These are phyloP conservation scores for Desoria tigrina DNA, from an alignment of 2,888 invertebrate species.

Conservation along the genomic window DNA sequence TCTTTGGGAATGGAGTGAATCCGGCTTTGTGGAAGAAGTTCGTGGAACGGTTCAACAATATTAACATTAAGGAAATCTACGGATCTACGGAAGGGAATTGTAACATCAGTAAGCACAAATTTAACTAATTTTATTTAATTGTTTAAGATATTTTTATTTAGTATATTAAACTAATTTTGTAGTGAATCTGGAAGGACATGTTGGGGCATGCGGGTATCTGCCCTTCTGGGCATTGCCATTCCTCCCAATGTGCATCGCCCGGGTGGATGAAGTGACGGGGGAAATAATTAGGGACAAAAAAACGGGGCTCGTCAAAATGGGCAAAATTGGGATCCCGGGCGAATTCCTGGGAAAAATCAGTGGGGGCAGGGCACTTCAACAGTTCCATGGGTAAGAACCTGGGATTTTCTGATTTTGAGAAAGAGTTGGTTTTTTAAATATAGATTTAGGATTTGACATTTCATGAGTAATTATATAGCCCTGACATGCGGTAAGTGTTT, in stretches of 20 bases:
- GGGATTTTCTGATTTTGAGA: too few species aligned
- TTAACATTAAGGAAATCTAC: constrained; percentile 86
- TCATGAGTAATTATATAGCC: too few species aligned
- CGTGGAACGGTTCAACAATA: constrained; percentile 79
- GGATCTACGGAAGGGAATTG: constrained; percentile 98
- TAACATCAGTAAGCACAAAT: constrained; percentile 60
- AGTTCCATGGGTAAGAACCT: constrained; percentile 93
- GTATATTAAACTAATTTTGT: constrained; percentile 41
- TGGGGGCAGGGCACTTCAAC: constrained; percentile 84
- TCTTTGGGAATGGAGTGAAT: constrained; percentile 84
- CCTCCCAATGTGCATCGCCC: constrained; percentile 91
- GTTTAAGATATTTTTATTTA: too few species aligned
- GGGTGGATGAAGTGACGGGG: constrained; percentile 79
- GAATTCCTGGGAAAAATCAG: constrained; percentile 95
- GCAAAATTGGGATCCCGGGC: constrained; percentile 73
- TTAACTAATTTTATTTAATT: too few species aligned
- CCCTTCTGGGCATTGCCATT: constrained; percentile 81
- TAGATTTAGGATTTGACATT: too few species aligned
- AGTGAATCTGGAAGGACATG: constrained; percentile 89
- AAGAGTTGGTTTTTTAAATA: too few species aligned
- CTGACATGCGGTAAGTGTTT: too few species aligned
- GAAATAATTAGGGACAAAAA: constrained; percentile 80
- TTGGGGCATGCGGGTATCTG: constrained; percentile 92
- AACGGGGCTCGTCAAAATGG: constrained; percentile 73
- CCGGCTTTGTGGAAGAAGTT: constrained; percentile 93